phyloP scores from a whole-genome alignment of 2,888 invertebrate genomes.

The Drosophila sordidula region DNA sequence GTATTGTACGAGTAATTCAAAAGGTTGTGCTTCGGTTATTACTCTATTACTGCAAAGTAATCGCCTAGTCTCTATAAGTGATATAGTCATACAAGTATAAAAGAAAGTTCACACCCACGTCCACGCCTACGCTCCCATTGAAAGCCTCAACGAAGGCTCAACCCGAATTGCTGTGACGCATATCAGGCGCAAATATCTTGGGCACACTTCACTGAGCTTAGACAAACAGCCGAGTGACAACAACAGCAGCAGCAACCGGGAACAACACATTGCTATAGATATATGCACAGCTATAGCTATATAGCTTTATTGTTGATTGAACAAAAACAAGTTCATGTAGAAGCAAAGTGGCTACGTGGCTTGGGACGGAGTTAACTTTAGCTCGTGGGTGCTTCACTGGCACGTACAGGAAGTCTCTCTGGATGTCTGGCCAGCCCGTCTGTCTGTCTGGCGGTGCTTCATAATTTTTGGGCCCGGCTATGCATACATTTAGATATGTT shows the following conservation, averaged over 20 bases:
- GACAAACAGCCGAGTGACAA: conserved; percentile 61
- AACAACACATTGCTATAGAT: conserved; percentile 30
- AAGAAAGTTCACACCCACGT: neutral
- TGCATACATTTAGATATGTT: conserved; percentile 58
- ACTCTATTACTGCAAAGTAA: conserved; percentile 63
- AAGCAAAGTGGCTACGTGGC: conserved; percentile 61
- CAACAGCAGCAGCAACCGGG: conserved; percentile 9
- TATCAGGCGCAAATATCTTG: conserved; percentile 72
- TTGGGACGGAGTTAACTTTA: conserved; percentile 29
- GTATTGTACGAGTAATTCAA: conserved; percentile 23
- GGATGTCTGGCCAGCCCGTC: conserved; percentile 1
- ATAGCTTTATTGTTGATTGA: conserved; percentile 75
- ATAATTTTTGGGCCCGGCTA: conserved; percentile 57
- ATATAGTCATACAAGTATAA: conserved; percentile 56
- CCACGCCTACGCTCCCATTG: neutral
- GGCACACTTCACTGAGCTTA: conserved; percentile 74
- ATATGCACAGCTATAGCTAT: conserved; percentile 28
- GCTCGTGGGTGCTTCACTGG: conserved; percentile 25
- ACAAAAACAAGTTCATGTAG: conserved; percentile 67
- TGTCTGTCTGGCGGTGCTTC: conserved; percentile 46
- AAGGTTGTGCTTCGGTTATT: conserved; percentile 53
- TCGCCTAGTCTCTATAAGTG: conserved; percentile 32
- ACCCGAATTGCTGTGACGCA: conserved; percentile 52
- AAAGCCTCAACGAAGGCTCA: conserved; percentile 13
- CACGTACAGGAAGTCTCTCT: conserved; percentile 42